Evolutionary conservation across 1,140 invertebrate species (phyloP).

Genomic region (Drosophila parabipectinata): DNA sequence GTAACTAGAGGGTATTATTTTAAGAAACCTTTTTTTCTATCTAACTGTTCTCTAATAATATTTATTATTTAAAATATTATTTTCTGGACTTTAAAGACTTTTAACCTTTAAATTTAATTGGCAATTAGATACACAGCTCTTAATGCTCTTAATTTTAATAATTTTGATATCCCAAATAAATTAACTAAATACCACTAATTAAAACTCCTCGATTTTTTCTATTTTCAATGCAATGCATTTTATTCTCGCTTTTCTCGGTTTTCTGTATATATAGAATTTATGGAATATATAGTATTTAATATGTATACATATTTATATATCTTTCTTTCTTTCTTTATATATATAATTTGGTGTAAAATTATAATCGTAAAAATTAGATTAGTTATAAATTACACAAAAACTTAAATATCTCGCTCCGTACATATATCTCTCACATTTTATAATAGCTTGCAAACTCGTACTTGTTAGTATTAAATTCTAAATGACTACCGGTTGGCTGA

Average conservation of each 20-base stretch:
- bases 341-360: constrained; percentile 81
- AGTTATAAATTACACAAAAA: constrained; percentile 77
- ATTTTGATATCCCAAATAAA: not conserved
- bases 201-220: constrained; percentile 27
- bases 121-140: not conserved
- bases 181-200: constrained; percentile 1
- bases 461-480: constrained; percentile 81
- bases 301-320: constrained; percentile 45
- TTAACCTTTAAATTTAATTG: too few species aligned
- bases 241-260: constrained; percentile 50
- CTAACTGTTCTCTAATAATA: too few species aligned
- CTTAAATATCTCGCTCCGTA: constrained; percentile 69
- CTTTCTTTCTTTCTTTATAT: constrained; percentile 46
- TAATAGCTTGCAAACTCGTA: constrained; percentile 81
- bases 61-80: too few species aligned
- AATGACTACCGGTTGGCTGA: constrained; percentile 81
- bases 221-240: constrained; percentile 75
- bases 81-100: too few species aligned
- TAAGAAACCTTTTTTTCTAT: too few species aligned
- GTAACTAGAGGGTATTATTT: too few species aligned
- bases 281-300: constrained; percentile 65
- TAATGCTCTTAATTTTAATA: not conserved
- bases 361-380: constrained; percentile 78
- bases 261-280: constrained; percentile 62
- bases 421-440: constrained; percentile 64